Evolutionary conservation across 2,113 vertebrate species (phyloP), one percentile per base, ranked within the genome.

Genomic region (Cheilinus undulatus): DNA sequence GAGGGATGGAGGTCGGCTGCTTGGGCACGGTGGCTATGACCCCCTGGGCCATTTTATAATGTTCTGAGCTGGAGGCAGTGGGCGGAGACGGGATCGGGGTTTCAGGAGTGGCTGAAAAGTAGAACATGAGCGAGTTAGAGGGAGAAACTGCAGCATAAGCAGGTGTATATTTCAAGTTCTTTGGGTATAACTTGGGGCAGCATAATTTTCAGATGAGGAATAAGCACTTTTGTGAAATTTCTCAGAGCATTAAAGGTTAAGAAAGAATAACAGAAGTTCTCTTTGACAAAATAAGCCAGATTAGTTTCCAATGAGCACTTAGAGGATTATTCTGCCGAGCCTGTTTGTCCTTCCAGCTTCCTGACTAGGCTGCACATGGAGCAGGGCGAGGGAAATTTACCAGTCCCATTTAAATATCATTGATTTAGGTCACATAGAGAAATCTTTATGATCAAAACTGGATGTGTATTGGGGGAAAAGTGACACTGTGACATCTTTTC

Each of bases 21-120:
- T 99, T 99, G 58, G 97, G 93, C 23, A 96, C 94, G 0, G 96
- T 96, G 59, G 96, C 78, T 57, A 98, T 97, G 78, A 97, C 96
- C 53, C 98, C 98, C 0, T 95, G 95, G 76, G 97, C 91, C 80
- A 99, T 93, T 91, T 98, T 99, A 86, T 98, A 99, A 84, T 97
- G 97, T 88, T 99, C 98, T 59, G 96, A 95, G 58, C 95, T 94
- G 17, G 97, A 97, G 60, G 96, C 95, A 1, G 96, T 91, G 0
- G 98, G 97, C 0, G 97, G 97, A 58, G 98, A 99, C 12, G 98
- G 97, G 83, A 99, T 97, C 4, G 98, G 98, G 72, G 96, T 99
- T 92, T 99, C 98, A 60, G 98, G 97, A 91, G 97, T 97, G 87
- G 98, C 98, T 99, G 91, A 23, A 88, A 87, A 77, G 86, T 50